Percentiles rank a stretch among this genome's conserved stretches.
These are phyloP conservation scores for Proterorhinus semilunaris DNA, from an alignment of 2,113 vertebrate species.

Conservation along the genomic window DNA sequence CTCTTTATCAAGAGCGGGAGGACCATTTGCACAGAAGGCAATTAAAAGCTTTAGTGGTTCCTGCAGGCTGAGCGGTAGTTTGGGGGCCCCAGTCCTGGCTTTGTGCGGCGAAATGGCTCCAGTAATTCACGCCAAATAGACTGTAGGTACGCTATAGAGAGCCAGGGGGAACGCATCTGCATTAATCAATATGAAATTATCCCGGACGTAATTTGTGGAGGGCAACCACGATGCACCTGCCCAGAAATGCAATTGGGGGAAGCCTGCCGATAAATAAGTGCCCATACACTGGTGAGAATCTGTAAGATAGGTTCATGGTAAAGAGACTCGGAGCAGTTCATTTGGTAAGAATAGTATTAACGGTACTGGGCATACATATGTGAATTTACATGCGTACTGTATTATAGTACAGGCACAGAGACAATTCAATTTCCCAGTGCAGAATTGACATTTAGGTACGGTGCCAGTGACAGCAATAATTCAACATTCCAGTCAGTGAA, in stretches of 20 bases:
- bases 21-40: constrained; percentile 98
- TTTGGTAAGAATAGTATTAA: constrained; percentile 4
- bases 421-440: not conserved
- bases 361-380: not conserved
- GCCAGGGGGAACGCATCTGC: constrained; percentile 82
- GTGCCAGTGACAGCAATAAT: not conserved
- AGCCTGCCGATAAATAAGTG: constrained; percentile 61
- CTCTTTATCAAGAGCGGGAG: constrained; percentile 81
- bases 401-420: not conserved
- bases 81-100: constrained; percentile 87
- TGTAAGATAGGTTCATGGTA: constrained; percentile 18
- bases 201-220: constrained; percentile 73
- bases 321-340: constrained; percentile 24
- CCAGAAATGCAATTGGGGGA: constrained; percentile 63
- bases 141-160: constrained; percentile 82
- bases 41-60: constrained; percentile 99
- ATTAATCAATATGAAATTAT: constrained; percentile 84
- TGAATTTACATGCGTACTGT: not conserved
- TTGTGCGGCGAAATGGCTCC: constrained; percentile 89
- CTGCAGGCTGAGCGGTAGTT: constrained; percentile 95
- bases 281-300: constrained; percentile 50
- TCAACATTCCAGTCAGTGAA: not conserved
- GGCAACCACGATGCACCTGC: constrained; percentile 74
- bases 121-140: constrained; percentile 91
- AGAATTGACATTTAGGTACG: not conserved